Evolutionary conservation across 2,113 vertebrate species (phyloP).

Genomic region (Stomatorhinus ivindoensis): DNA sequence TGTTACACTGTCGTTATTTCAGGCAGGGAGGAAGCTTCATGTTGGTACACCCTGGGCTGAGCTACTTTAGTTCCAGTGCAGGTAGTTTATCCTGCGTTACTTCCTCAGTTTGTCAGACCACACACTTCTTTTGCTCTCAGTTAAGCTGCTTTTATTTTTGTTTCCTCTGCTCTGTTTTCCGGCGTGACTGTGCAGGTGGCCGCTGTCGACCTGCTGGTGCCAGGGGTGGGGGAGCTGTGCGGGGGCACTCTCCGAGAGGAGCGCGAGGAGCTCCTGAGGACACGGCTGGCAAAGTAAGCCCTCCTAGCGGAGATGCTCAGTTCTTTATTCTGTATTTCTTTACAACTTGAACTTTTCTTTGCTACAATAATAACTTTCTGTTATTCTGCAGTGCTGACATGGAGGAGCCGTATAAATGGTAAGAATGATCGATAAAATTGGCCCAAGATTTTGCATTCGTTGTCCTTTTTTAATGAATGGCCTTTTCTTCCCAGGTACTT

Average conservation of each 20-base stretch:
- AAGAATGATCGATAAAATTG: conserved; percentile 42
- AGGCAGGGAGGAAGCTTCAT: not conserved
- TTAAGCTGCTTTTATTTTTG: not conserved
- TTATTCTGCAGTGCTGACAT: conserved; percentile 67
- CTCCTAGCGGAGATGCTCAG: not conserved
- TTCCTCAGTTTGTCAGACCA: not conserved
- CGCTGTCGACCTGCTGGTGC: conserved; percentile 90
- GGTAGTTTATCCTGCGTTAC: not conserved
- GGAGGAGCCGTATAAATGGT: conserved; percentile 80
- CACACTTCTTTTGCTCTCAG: not conserved
- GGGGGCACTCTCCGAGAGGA: conserved; percentile 93
- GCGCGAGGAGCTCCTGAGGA: conserved; percentile 65
- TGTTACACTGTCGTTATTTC: not conserved
- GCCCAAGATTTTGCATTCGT: not conserved
- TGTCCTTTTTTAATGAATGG: not conserved
- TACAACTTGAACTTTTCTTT: not conserved
- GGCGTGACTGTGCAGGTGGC: conserved; percentile 62
- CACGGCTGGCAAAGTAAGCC: conserved; percentile 70
- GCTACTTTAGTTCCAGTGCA: not conserved
- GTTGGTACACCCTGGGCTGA: not conserved
- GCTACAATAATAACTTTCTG: conserved; percentile 1
- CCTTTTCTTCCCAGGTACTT: conserved; percentile 72
- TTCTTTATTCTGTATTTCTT: too few species aligned
- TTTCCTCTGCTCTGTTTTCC: not conserved
- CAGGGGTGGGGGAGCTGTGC: conserved; percentile 84